phyloP scores from a whole-genome alignment of 2,888 invertebrate species.

The Apotomis betuletana region DNA sequence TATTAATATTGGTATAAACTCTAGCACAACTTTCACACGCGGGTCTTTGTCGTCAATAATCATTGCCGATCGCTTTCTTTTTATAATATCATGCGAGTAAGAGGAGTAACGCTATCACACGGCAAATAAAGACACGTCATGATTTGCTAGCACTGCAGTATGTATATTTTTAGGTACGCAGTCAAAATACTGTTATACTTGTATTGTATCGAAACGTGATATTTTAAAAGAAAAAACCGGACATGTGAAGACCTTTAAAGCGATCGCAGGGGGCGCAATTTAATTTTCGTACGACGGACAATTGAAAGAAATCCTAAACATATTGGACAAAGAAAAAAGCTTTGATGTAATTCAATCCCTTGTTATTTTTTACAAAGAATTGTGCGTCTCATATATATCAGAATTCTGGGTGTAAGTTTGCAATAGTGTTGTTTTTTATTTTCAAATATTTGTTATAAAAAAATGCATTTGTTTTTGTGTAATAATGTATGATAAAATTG shows the following conservation, averaged over 20 bases:
- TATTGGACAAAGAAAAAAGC: slow-evolving; percentile 74
- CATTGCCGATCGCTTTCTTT: too few species aligned
- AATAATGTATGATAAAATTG: too few species aligned
- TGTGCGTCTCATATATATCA: slow-evolving; percentile 58
- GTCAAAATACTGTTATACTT: not conserved
- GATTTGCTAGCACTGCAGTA: too few species aligned
- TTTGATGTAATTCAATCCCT: slow-evolving; percentile 76
- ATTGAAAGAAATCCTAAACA: slow-evolving; percentile 80
- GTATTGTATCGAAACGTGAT: slow-evolving; percentile 68
- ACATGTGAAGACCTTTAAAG: slow-evolving; percentile 79
- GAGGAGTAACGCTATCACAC: too few species aligned
- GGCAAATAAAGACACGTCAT: too few species aligned
- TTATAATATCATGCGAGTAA: too few species aligned
- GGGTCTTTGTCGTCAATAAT: too few species aligned
- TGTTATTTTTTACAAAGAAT: slow-evolving; percentile 62
- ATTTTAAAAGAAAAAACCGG: slow-evolving; percentile 70
- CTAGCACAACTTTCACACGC: too few species aligned
- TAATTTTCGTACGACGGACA: slow-evolving; percentile 74
- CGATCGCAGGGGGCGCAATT: slow-evolving; percentile 68
- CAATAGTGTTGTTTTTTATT: not conserved
- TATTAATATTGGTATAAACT: too few species aligned
- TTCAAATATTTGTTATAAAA: not conserved
- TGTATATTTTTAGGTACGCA: not conserved
- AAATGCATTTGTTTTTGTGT: too few species aligned
- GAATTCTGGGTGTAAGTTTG: not conserved